Percentiles rank a stretch among this genome's conserved stretches.
Evolutionary conservation across 2,888 invertebrate species (phyloP).

Genomic region (Onthophagus sagittarius): DNA sequence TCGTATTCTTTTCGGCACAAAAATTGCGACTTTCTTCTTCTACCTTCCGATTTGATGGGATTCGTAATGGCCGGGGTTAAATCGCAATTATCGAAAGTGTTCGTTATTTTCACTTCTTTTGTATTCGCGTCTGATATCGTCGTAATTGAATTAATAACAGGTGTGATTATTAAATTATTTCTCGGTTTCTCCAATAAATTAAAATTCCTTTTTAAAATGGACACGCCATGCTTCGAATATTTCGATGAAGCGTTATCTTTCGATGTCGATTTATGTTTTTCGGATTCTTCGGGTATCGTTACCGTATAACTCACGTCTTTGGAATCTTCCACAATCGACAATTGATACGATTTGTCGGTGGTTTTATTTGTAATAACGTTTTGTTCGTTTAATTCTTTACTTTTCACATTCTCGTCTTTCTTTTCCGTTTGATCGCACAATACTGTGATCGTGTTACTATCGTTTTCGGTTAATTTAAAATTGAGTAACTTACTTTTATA

Average conservation of each 20-base stretch:
- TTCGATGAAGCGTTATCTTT: constrained; percentile 36
- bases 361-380: constrained; percentile 49
- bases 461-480: constrained; percentile 63
- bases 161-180: constrained; percentile 29
- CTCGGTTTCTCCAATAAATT: constrained; percentile 30
- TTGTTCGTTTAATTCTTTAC: constrained; percentile 48
- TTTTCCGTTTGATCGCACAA: constrained; percentile 49
- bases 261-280: constrained; percentile 39
- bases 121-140: constrained; percentile 40
- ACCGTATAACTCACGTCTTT: constrained; percentile 56
- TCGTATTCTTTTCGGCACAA: constrained; percentile 46
- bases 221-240: constrained; percentile 49
- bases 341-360: constrained; percentile 42
- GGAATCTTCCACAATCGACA: constrained; percentile 43
- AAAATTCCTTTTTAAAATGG: constrained; percentile 44
- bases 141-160: constrained; percentile 33
- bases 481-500: constrained; percentile 59
- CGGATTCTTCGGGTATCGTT: constrained; percentile 53
- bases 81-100: constrained; percentile 22
- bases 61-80: not conserved
- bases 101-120: constrained; percentile 34
- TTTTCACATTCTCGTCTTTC: constrained; percentile 35
- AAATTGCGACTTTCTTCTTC: constrained; percentile 46
- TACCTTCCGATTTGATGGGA: constrained; percentile 30
- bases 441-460: constrained; percentile 60